phyloP scores from a whole-genome alignment of 2,888 invertebrate species.

The Phortica okadai region DNA sequence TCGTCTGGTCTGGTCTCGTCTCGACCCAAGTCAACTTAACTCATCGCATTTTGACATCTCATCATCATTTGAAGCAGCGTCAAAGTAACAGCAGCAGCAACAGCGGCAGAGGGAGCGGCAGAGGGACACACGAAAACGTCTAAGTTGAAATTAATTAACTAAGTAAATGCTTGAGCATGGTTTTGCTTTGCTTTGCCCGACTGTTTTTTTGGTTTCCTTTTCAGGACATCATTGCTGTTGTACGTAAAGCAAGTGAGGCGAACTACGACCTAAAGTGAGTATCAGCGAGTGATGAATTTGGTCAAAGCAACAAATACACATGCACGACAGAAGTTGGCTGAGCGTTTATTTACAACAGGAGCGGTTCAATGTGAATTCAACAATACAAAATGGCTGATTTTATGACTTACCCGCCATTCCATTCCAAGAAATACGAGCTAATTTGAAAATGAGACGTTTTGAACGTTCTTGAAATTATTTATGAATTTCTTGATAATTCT shows the following conservation, averaged over 20 bases:
- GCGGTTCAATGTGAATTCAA: no score
- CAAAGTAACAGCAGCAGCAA: neutral
- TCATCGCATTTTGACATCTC: neutral
- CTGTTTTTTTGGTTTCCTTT: neutral
- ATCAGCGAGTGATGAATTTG: conserved; percentile 36
- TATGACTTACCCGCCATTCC: no score
- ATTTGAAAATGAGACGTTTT: no score
- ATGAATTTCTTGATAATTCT: no score
- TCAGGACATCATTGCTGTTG: neutral
- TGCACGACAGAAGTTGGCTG: neutral
- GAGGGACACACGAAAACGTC: neutral
- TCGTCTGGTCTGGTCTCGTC: neutral
- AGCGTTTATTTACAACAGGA: no score
- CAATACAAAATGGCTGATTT: no score
- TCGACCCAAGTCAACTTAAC: neutral
- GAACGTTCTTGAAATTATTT: no score
- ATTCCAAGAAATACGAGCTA: no score
- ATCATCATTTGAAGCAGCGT: neutral
- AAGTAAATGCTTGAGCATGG: conserved; percentile 64
- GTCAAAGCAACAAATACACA: conserved; percentile 27
- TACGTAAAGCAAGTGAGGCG: neutral
- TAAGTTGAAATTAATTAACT: conserved; percentile 70
- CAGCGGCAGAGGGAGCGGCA: neutral
- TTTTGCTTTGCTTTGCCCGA: conserved; percentile 16
- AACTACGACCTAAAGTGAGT: neutral